Conservation (phyloP, 1,140 invertebrate species). For the Grapholita molesta region DNA sequence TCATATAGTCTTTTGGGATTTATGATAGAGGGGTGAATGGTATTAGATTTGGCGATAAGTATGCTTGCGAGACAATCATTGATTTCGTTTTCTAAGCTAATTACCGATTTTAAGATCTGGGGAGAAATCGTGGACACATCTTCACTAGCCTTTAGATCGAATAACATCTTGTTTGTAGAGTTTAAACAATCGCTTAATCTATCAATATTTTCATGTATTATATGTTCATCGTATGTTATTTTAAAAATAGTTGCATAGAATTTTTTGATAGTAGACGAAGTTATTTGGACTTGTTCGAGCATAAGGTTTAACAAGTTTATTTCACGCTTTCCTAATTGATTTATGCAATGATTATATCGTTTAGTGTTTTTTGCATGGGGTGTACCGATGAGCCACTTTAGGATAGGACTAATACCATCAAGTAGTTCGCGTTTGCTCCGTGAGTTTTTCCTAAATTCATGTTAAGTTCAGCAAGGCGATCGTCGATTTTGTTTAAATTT, state of each 20-base stretch:
- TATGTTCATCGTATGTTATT: conserved; percentile 31
- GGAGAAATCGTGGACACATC: conserved; percentile 22
- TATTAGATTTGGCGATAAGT: conserved; percentile 39
- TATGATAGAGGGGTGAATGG: conserved; percentile 42
- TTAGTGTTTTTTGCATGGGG: conserved; percentile 35
- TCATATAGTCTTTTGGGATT: conserved; percentile 30
- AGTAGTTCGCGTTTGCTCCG: conserved; percentile 7
- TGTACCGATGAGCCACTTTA: conserved; percentile 19
- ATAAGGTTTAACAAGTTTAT: conserved; percentile 21
- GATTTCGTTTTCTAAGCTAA: conserved; percentile 35
- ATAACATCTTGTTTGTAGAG: conserved; percentile 22
- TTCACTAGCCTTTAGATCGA: conserved; percentile 28
- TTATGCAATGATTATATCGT: conserved; percentile 31
- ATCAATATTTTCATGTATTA: conserved; percentile 35
- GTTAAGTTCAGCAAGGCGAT: neutral
- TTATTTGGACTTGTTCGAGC: conserved; percentile 29
- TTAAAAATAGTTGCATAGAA: conserved; percentile 36
- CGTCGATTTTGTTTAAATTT: neutral
- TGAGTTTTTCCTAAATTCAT: conserved; percentile 18
- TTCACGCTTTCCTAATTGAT: conserved; percentile 32
- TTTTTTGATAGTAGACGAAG: conserved; percentile 26
- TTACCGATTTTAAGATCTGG: conserved; percentile 22
- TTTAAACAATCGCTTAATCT: conserved; percentile 27
- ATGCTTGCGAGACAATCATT: conserved; percentile 37
- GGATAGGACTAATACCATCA: neutral